Conservation (phyloP, 2,797 vertebrate genomes). For the Sebastolobus altivelis region DNA sequence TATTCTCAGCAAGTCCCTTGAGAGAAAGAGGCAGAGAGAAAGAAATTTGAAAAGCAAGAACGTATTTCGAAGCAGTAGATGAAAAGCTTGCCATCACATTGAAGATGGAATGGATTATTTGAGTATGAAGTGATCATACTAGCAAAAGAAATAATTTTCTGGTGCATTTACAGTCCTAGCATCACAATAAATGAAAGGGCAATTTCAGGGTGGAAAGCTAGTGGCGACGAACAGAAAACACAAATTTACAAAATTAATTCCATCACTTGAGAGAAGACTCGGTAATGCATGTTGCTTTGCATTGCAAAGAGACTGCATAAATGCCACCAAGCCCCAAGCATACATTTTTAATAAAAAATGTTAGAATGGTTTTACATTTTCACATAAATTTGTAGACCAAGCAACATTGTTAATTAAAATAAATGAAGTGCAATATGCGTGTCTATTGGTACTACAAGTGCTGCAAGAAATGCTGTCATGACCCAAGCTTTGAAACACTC, state of each 20-base stretch:
- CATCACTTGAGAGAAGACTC: conserved; percentile 49
- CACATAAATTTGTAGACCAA: conserved; percentile 49
- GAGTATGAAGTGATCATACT: conserved; percentile 23
- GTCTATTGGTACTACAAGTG: conserved; percentile 32
- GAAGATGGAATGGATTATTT: conserved; percentile 33
- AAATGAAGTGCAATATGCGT: conserved; percentile 49
- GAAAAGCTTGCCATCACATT: conserved; percentile 44
- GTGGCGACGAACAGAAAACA: conserved; percentile 48
- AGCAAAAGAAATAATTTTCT: conserved; percentile 1
- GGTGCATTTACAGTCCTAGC: conserved; percentile 21
- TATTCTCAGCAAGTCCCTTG: conserved; percentile 98
- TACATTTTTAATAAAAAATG: conserved; percentile 67
- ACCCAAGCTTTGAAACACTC: conserved; percentile 38
- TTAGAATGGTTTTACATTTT: conserved; percentile 57
- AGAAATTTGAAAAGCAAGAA: conserved; percentile 32
- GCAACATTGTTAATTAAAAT: conserved; percentile 66
- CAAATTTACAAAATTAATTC: conserved; percentile 58
- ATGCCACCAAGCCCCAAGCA: conserved; percentile 53
- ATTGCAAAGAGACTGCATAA: conserved; percentile 64
- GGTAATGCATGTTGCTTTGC: conserved; percentile 59
- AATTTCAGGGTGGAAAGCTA: conserved; percentile 37
- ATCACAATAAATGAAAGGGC: conserved; percentile 32
- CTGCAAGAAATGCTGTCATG: conserved; percentile 25
- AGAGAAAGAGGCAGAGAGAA: conserved; percentile 21
- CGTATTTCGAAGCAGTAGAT: conserved; percentile 40